These are phyloP conservation scores for Gymnarchus niloticus DNA, from an alignment of 2,113 vertebrate genomes.

Conservation along the genomic window DNA sequence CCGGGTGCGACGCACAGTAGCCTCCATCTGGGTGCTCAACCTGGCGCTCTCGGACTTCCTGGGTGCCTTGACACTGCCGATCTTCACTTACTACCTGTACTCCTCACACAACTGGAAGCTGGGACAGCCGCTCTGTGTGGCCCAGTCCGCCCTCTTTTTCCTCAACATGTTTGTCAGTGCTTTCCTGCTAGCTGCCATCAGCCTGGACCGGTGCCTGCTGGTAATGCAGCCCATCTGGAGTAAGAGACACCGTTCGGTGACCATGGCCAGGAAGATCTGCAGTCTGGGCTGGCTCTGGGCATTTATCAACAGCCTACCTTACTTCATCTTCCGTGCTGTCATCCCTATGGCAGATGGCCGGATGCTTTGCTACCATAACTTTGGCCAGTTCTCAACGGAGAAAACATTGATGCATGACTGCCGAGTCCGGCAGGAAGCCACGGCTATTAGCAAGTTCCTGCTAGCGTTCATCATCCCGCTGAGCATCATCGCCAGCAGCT, in stretches of 20 bases:
- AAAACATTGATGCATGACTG: constrained; percentile 37
- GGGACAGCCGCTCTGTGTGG: constrained; percentile 69
- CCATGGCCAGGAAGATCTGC: constrained; percentile 63
- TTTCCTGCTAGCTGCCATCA: constrained; percentile 79
- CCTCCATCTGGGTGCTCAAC: constrained; percentile 84
- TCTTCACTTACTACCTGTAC: constrained; percentile 72
- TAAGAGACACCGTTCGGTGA: constrained; percentile 73
- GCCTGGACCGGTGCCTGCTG: constrained; percentile 76
- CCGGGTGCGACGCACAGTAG: constrained; percentile 75
- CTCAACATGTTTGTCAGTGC: constrained; percentile 89
- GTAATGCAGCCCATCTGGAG: constrained; percentile 81
- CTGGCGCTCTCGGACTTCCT: constrained; percentile 83
- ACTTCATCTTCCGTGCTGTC: constrained; percentile 72
- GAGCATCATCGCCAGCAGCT: constrained; percentile 70
- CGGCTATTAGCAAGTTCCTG: constrained; percentile 65
- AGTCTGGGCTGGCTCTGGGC: constrained; percentile 69
- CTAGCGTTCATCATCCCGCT: constrained; percentile 74
- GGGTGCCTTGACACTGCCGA: constrained; percentile 77
- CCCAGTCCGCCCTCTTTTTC: constrained; percentile 72
- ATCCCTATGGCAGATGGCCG: constrained; percentile 38
- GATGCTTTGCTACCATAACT: constrained; percentile 66
- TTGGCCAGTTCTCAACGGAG: constrained; percentile 49
- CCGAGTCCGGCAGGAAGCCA: constrained; percentile 49
- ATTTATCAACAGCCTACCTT: constrained; percentile 65
- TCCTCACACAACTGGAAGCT: constrained; percentile 75